These are phyloP conservation scores for Chrysemys picta DNA, from an alignment of 2,113 vertebrate genomes.

Conservation along the genomic window DNA sequence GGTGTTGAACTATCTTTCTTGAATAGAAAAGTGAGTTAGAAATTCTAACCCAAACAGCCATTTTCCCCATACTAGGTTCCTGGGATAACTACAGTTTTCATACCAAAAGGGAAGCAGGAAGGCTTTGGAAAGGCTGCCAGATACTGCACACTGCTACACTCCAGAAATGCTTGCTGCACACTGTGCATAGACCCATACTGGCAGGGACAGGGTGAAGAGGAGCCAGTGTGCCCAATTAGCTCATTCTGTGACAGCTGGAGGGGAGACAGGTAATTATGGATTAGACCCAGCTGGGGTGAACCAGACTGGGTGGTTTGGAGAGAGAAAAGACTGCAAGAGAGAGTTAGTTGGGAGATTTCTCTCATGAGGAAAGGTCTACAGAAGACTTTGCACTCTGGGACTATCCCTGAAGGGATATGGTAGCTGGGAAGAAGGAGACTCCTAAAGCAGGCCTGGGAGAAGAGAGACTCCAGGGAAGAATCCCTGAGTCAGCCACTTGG, in stretches of 20 bases:
- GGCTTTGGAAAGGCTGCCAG: conserved; percentile 47
- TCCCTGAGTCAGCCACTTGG: background rate
- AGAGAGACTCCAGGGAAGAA: background rate
- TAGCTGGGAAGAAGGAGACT: background rate
- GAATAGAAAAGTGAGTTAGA: conserved; percentile 21
- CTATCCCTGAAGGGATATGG: background rate
- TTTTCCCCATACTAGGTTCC: conserved; percentile 38
- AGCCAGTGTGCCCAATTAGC: background rate
- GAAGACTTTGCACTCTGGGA: background rate
- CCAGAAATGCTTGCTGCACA: background rate
- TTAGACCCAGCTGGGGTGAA: background rate
- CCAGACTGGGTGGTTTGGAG: background rate
- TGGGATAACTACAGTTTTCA: conserved; percentile 17
- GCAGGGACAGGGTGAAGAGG: background rate
- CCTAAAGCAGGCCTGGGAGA: background rate
- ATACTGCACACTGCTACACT: rapidly evolving
- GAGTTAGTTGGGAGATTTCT: too few relatives aligned
- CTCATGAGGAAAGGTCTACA: too few relatives aligned
- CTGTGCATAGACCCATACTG: background rate
- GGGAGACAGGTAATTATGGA: background rate
- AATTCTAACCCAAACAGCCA: conserved; percentile 20
- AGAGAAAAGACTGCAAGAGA: background rate
- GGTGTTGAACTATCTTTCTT: conserved; percentile 23
- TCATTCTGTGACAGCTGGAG: background rate
- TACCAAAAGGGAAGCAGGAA: conserved; percentile 35